Base-by-base conservation (phyloP, 2,888 invertebrate genomes). In the Anorthoa munda region DNA sequence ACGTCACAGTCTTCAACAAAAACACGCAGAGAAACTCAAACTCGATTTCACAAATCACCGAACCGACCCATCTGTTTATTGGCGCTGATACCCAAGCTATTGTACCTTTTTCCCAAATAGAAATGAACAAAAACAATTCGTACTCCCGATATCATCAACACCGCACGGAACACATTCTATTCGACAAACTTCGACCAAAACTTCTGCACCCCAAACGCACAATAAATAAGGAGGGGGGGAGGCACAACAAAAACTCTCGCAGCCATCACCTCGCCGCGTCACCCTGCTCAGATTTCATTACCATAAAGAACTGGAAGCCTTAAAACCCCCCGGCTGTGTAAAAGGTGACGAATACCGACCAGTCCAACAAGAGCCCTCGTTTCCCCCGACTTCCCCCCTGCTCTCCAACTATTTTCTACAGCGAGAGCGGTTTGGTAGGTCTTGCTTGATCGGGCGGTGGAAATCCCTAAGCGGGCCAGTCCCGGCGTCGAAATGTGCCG, bases 251-350 rank as follows among this genome's bases (percentile, higher is more conserved):
- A 96, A 96, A 95, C 95, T 95, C 94, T 94, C 93, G 89, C 92
- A 95, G 90, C 92, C 95, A 95, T 95, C 96, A 95, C 95, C 95
- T 95, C 94, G 92, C 92, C 94, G 93, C 95, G 95, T 96, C 96
- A 96, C 95, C 95, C 96, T 94, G 95, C 95, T 96, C 96, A 96
- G 96, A 96, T 96, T 96, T 96, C 96, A 96, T 96, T 96, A 96
- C 95, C 96, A 96, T 96, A 96, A 96, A 96, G 96, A 96, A 96
- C 96, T 95, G 94, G 93, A 94, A 94, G 95, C 95, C 96, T 96
- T 95, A 95, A 96, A 96, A 95, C 95, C 96, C 95, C 95, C 93
- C 93, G 92, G 93, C 95, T 94, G 94, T 95, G 94, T 94, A 95
- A 95, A 95, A 95, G 95, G 96, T 95, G 95, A 95, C 92, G 93